Base-by-base conservation (phyloP, 2,888 invertebrate genomes). In the Ectemnius cavifrons region DNA sequence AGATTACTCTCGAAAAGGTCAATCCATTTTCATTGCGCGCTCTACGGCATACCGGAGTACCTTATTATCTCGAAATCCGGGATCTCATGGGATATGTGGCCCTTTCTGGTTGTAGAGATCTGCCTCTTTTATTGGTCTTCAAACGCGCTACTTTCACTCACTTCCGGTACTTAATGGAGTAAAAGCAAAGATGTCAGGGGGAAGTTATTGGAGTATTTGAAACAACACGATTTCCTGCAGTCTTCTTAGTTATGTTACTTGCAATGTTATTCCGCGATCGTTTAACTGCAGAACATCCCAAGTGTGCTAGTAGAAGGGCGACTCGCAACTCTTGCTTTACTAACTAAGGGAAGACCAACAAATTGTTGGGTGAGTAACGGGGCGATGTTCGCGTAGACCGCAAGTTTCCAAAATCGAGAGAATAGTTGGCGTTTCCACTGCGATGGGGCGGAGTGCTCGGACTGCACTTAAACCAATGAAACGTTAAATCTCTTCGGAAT, bases 61-160 rank as follows among this genome's bases (percentile, higher is more conserved):
- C 83, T 83, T 83, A 83, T 83, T 83, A 81, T 81, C 79, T 68
- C 77, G 76, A 78, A 81, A 83, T 81, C 81, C 78, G 59, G 68
- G 67, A 71, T 77, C 68, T 56, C 63, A 13, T 59, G 18, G 27
- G 73, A 71, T 74, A 66, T 23, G 71, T 47, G 65, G 67, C 71
- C 70, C 61, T 67, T 78, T 63, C 62, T 59, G 61, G 61, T 77
- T 75, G 78, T 75, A 73, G 52, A 75, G 71, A 72, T 64, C 62
- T 79, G 69, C 71, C 65, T 74, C 74, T 76, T 37, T 73, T 73
- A 79, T 79, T 65, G 79, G 75, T 78, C 71, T 27, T 64, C 49
- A 65, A n/a, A 58, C 63, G 58, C 65, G 45, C 27, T 27, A 63
- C 37, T 37, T 37, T 65, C 63, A 70, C 62, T 45, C 67, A 56